Percentiles rank a stretch among this genome's conserved stretches.
Conservation (phyloP, 1,140 invertebrate species). For the Metopolophium dirhodum region DNA sequence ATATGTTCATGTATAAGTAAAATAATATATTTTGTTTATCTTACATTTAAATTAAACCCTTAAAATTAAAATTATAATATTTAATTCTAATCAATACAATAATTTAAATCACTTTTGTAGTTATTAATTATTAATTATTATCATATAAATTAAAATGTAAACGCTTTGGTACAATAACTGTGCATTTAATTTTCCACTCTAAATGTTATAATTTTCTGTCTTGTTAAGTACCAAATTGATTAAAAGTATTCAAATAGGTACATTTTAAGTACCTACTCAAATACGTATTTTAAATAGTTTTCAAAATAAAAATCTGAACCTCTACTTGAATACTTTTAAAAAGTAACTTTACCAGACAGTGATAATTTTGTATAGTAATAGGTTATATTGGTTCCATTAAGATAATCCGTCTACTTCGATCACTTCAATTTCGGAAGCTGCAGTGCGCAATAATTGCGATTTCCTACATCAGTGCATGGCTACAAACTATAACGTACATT, state of each 20-base stretch:
- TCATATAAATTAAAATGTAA: too few relatives aligned
- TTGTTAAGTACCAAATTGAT: too few relatives aligned
- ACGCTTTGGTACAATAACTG: too few relatives aligned
- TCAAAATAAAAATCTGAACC: not conserved
- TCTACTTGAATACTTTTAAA: not conserved
- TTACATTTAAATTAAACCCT: too few relatives aligned
- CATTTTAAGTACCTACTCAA: too few relatives aligned
- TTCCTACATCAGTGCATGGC: not conserved
- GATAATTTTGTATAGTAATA: not conserved
- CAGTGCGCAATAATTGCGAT: not conserved
- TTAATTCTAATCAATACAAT: too few relatives aligned
- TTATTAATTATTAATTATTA: too few relatives aligned
- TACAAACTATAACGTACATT: not conserved
- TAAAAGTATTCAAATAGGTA: too few relatives aligned
- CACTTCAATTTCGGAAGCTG: not conserved
- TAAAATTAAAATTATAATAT: too few relatives aligned
- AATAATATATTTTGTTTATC: not conserved
- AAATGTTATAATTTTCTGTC: too few relatives aligned
- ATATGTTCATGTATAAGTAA: too few relatives aligned
- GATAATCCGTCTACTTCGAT: not conserved
- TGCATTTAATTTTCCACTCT: not conserved
- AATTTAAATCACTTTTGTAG: too few relatives aligned
- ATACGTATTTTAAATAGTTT: not conserved
- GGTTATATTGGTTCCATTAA: not conserved
- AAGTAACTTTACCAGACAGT: not conserved